Conservation (phyloP, 2,888 invertebrate genomes). For the Orthosia gothica region DNA sequence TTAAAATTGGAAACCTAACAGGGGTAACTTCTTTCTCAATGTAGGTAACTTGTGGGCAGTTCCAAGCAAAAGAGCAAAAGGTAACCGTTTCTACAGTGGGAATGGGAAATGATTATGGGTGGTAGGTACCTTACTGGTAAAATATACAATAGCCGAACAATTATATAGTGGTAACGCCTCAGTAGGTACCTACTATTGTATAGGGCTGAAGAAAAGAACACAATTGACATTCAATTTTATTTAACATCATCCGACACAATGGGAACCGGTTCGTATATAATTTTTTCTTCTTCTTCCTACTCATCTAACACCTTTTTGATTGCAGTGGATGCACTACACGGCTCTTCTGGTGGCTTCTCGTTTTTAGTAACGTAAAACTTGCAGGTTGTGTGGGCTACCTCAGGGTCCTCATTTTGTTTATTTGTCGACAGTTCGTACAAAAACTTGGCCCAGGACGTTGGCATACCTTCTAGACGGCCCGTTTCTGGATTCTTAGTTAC, state of each 20-base stretch:
- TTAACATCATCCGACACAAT: conserved; percentile 1
- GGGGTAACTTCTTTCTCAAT: not conserved
- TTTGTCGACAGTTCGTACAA: conserved; percentile 96
- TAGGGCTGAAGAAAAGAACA: not conserved
- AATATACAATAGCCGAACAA: not conserved
- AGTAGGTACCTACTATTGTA: not conserved
- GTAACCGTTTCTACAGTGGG: not conserved
- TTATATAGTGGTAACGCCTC: not conserved
- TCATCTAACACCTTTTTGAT: not conserved
- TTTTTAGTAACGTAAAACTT: not conserved
- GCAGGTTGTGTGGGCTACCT: conserved; percentile 96
- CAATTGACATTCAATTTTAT: conserved; percentile 15
- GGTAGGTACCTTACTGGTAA: no score
- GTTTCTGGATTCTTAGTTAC: conserved; percentile 96
- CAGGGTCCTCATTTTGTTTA: conserved; percentile 97
- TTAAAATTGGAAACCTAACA: not conserved
- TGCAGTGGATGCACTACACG: not conserved
- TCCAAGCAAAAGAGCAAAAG: not conserved
- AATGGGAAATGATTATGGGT: not conserved
- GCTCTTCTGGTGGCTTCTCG: conserved; percentile 11
- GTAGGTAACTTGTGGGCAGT: not conserved
- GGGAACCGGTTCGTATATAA: not conserved
- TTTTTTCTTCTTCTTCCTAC: not conserved
- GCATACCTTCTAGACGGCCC: conserved; percentile 96
- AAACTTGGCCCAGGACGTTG: conserved; percentile 95